Evolutionary conservation across 2,113 vertebrate genomes (phyloP).

Genomic region (Saccopteryx bilineata): DNA sequence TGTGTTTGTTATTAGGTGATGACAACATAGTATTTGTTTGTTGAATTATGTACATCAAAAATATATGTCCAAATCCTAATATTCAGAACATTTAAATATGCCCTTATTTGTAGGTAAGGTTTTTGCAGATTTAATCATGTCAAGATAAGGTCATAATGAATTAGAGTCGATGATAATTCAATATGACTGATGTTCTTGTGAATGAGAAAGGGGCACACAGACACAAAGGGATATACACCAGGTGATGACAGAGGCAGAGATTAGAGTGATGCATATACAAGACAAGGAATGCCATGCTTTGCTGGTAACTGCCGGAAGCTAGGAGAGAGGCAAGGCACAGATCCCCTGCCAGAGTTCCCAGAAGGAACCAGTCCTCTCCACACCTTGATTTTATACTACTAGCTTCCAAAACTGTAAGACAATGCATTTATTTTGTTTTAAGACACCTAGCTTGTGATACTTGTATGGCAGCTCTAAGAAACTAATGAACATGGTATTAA

Average conservation of each 20-base stretch:
- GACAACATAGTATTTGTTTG: background rate
- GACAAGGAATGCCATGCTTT: background rate
- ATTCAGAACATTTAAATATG: background rate
- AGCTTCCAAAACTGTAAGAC: background rate
- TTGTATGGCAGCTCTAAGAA: background rate
- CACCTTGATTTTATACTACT: background rate
- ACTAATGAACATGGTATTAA: background rate
- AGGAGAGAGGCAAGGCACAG: background rate
- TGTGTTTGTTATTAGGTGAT: background rate
- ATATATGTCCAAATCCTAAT: background rate
- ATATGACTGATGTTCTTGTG: background rate
- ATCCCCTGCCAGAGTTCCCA: background rate
- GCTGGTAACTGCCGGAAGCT: background rate
- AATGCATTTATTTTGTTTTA: background rate
- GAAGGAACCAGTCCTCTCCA: background rate
- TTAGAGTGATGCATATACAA: background rate
- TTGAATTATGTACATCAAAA: background rate
- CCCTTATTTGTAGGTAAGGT: background rate
- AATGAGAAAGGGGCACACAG: background rate
- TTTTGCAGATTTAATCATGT: background rate
- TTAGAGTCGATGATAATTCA: background rate
- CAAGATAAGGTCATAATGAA: background rate
- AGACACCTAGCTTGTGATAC: fast-evolving
- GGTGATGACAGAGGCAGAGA: background rate
- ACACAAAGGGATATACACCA: background rate